Evolutionary conservation across 2,113 vertebrate genomes (phyloP), one percentile per base, ranked within the genome.

Genomic region (Platichthys flesus): DNA sequence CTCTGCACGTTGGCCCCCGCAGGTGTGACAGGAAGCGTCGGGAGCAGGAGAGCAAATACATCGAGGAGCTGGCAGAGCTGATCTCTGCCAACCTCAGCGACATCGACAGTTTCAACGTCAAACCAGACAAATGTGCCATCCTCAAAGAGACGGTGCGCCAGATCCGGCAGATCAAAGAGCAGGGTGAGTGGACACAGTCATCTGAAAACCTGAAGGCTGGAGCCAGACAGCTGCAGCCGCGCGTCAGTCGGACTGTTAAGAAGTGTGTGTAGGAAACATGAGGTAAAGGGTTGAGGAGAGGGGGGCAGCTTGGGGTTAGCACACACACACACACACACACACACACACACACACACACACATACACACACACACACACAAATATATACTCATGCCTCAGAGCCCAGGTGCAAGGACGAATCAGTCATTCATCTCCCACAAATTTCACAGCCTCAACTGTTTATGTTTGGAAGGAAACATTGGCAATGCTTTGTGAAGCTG

Each of bases 81-180:
- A 99, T 99, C 93, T 99, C 98, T 87, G 96, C 96, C 83, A 99
- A 98, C 95, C 96, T 99, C 93, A 99, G 96, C 75, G 97, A 99
- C 88, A 99, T 99, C 76, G 97, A 98, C 91, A 97, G 98, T 94
- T 97, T 99, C 81, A 98, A 99, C 91, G 97, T 98, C 87, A 99
- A 99, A 92, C 97, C 97, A 76, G 98, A 99, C 95, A 99, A 98
- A 96, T 98, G 97, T 94, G 97, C 97, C 93, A 97, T 98, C 92
- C 94, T 99, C 86, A 99, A 98, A 91, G 98, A 99, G 96, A 99
- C 98, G 92, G 97, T 99, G 94, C 97, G 97, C 92, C 97, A 98
- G 95, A 99, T 99, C 92, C 94, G 98, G 85, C 98, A 98, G 93
- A 99, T 99, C 93, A 99, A 99, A 94, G 97, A 99, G 93, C 97